Conservation (phyloP, 2,113 vertebrate genomes). For the Gopherus evgoodei region DNA sequence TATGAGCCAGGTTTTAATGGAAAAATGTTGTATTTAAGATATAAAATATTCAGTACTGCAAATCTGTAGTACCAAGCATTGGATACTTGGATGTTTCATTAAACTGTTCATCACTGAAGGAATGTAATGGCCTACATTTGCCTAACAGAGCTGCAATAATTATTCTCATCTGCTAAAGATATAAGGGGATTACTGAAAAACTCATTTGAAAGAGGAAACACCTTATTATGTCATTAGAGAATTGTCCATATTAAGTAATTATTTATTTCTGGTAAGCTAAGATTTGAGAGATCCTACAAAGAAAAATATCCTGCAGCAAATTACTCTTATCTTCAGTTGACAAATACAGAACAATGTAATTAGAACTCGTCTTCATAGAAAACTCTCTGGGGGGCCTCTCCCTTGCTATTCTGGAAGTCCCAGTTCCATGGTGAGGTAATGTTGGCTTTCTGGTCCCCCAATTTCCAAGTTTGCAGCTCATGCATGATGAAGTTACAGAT, state of each 20-base stretch:
- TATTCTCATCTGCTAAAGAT: background rate
- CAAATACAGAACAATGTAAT: background rate
- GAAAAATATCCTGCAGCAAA: conserved; percentile 20
- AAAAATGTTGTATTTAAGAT: background rate
- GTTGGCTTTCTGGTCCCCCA: background rate
- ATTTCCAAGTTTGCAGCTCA: background rate
- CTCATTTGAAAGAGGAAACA: conserved; percentile 5
- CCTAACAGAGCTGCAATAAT: conserved; percentile 6
- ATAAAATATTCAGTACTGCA: background rate
- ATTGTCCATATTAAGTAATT: conserved; percentile 5
- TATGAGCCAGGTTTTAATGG: background rate
- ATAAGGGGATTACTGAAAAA: conserved; percentile 6
- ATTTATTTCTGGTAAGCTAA: conserved; percentile 3
- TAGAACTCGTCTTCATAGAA: background rate
- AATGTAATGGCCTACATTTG: background rate
- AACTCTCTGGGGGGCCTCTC: background rate
- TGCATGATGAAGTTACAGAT: background rate
- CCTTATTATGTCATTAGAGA: background rate
- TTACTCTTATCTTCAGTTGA: background rate
- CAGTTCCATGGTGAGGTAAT: background rate
- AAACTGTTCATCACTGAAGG: conserved; percentile 24
- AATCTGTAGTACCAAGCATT: background rate
- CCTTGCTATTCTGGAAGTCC: background rate
- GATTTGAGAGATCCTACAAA: background rate
- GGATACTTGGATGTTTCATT: background rate